Evolutionary conservation across 2,888 invertebrate genomes (phyloP).

Genomic region (Spialia ferax): DNA sequence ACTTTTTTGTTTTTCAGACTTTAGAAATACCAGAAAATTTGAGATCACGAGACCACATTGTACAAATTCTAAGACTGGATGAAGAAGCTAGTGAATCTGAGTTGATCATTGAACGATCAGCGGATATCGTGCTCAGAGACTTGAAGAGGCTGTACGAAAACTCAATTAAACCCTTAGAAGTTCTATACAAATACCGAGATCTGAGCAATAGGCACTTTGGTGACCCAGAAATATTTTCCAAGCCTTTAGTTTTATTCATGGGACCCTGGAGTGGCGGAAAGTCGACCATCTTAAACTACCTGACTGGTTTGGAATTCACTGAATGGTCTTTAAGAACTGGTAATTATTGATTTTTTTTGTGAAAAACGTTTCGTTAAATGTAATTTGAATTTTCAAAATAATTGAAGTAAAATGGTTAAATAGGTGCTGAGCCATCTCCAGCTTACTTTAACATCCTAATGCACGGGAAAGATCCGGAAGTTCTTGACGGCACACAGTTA

Average conservation of each 20-base stretch:
- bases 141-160: conserved; percentile 94
- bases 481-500: conserved; percentile 96
- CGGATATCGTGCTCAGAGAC: conserved; percentile 93
- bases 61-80: conserved; percentile 92
- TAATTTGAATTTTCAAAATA: conserved; percentile 16
- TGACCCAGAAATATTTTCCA: conserved; percentile 98
- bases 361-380: neutral
- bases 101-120: conserved; percentile 90
- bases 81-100: conserved; percentile 91
- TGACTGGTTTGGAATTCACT: conserved; percentile 95
- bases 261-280: conserved; percentile 99
- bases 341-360: conserved; percentile 90
- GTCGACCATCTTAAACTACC: conserved; percentile 97
- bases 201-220: conserved; percentile 96
- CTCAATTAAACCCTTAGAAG: conserved; percentile 96
- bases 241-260: conserved; percentile 96
- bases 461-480: conserved; percentile 94
- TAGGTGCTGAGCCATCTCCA: conserved; percentile 97
- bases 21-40: conserved; percentile 92
- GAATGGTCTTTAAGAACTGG: conserved; percentile 95
- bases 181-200: conserved; percentile 96
- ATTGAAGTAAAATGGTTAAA: neutral
- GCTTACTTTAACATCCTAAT: conserved; percentile 97
- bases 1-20: conserved; percentile 82
- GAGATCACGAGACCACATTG: conserved; percentile 93